These are phyloP conservation scores for Anoplius nigerrimus DNA, from an alignment of 2,888 invertebrate genomes.

Conservation along the genomic window DNA sequence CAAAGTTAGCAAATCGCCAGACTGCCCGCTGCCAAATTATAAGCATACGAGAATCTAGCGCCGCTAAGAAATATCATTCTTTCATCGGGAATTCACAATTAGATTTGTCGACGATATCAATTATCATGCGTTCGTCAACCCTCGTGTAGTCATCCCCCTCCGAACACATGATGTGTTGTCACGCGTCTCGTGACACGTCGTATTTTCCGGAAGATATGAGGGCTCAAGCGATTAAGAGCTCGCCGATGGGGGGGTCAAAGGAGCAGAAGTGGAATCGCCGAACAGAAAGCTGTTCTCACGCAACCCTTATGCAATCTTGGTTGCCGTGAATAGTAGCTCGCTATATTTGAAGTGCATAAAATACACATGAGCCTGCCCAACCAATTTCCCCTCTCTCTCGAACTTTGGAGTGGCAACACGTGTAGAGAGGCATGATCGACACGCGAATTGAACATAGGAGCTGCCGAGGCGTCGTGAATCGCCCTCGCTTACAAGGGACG, in stretches of 20 bases:
- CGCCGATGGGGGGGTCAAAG: neutral
- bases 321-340: too few species aligned
- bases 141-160: slow-evolving; percentile 1
- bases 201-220: slow-evolving; percentile 39
- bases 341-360: too few species aligned
- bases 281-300: neutral
- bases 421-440: slow-evolving; percentile 33
- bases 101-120: too few species aligned
- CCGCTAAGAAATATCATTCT: neutral
- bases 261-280: neutral
- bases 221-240: neutral
- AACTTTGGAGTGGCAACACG: slow-evolving; percentile 43
- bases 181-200: slow-evolving; percentile 21
- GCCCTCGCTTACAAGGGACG: neutral
- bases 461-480: slow-evolving; percentile 33
- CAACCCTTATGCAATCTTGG: too few species aligned
- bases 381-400: neutral
- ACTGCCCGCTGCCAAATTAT: neutral
- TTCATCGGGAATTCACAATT: too few species aligned
- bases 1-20: neutral
- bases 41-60: neutral
- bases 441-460: slow-evolving; percentile 41
- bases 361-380: slow-evolving; percentile 20
- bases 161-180: slow-evolving; percentile 8
- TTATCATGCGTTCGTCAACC: too few species aligned